Base-by-base conservation (phyloP, 2,797 vertebrate species). In the Apodemus agrarius region DNA sequence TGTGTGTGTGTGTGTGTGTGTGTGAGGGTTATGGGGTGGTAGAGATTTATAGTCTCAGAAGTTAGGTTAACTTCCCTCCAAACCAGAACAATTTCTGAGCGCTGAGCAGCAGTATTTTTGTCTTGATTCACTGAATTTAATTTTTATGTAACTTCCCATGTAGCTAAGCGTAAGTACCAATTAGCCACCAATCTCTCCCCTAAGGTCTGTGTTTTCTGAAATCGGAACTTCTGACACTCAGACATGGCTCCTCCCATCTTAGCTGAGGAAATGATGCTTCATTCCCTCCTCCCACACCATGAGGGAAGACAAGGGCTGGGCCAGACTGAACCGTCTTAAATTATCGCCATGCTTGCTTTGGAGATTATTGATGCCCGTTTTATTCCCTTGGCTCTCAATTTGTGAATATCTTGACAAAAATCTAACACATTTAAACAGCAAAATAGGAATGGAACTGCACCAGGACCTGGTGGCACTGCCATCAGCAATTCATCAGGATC, bases 1-100 rank as follows among this genome's bases (percentile, higher is more conserved):
- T 8, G 21, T 40, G 37, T 4, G 19, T 40, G 21, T 21, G n/a
- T 37, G n/a, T 10, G 69, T 7, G 14, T 3, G 34, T 40, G 69
- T 21, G n/a, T 72, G 34, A 34, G 67, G 31, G 13, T 67, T 16
- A 67, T 67, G 29, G 1, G 10, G 13, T 34, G 65, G 4, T 67
- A n/a, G 6, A 69, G 37, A 94, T 91, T 92, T 97, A 75, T 94
- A 89, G 74, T 57, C 94, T 96, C n/a, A 0, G 0, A 86, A 17
- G 93, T 97, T 97, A 46, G 76, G 24, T 96, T 52, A 84, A 80
- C 43, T 85, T 59, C 40, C 82, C 34, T 65, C 69, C 94, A 94
- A 88, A 96, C 3, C 37, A 13, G n/a, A 24, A 61, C 31, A 78
- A 91, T 89, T 72, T 95, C 88, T 90, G 80, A 91, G 24, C n/a